Percentiles rank a stretch among this genome's conserved stretches.
Evolutionary conservation across 2,797 vertebrate genomes (phyloP).

Genomic region (Dallia pectoralis): DNA sequence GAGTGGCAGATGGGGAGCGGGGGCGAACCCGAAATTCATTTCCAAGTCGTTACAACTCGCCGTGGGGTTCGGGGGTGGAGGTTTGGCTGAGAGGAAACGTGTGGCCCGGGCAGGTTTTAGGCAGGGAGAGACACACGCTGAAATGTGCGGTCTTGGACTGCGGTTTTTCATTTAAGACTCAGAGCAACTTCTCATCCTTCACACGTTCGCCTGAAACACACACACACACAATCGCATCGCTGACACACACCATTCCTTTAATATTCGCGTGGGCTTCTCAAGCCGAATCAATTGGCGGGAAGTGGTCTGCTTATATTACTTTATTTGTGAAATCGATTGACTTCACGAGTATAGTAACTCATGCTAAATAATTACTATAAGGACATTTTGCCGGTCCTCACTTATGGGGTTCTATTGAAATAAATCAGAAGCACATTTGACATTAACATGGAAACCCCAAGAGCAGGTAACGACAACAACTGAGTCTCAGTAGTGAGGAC

Average conservation of each 20-base stretch:
- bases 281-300: constrained; percentile 32
- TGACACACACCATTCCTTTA: neutral
- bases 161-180: constrained; percentile 20
- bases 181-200: constrained; percentile 6
- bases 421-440: too few species aligned
- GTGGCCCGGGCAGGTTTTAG: constrained; percentile 19
- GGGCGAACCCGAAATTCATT: constrained; percentile 31
- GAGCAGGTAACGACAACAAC: too few species aligned
- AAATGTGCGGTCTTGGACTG: too few species aligned
- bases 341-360: too few species aligned
- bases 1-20: neutral
- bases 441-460: too few species aligned
- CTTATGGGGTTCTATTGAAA: too few species aligned
- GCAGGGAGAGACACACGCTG: neutral
- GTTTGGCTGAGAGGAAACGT: neutral
- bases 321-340: too few species aligned
- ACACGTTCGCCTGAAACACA: too few species aligned
- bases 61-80: neutral
- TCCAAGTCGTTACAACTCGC: constrained; percentile 32
- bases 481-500: too few species aligned
- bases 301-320: neutral
- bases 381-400: too few species aligned
- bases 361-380: too few species aligned
- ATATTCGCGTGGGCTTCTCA: constrained; percentile 28
- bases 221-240: constrained; percentile 10